These are phyloP conservation scores for Tetheella fluctuosa DNA, from an alignment of 2,888 invertebrate species.

Conservation along the genomic window DNA sequence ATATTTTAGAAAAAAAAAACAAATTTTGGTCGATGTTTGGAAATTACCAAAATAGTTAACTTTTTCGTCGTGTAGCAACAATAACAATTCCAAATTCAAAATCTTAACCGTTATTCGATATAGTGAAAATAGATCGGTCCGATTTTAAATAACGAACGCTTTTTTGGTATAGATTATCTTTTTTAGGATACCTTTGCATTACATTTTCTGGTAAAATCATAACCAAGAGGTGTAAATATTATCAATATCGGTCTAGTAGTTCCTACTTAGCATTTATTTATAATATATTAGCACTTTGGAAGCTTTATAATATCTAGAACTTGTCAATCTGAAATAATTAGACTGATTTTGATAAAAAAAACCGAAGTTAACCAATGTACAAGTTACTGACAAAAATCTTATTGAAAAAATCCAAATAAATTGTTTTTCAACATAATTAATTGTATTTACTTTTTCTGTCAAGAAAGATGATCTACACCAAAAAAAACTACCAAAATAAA, in stretches of 20 bases:
- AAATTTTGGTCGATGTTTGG: slow-evolving; percentile 47
- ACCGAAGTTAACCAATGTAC: too few relatives aligned
- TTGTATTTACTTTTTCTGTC: too few relatives aligned
- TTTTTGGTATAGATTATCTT: slow-evolving; percentile 1
- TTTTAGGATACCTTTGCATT: background rate
- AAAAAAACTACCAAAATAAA: background rate
- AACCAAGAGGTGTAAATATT: background rate
- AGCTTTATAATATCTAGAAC: background rate
- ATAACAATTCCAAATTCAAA: slow-evolving; percentile 7
- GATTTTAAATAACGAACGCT: background rate
- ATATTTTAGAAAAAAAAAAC: slow-evolving; percentile 20
- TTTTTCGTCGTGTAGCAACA: slow-evolving; percentile 1
- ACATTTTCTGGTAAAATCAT: background rate
- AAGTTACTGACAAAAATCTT: background rate
- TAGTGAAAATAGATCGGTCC: background rate
- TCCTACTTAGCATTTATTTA: background rate
- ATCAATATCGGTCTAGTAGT: background rate
- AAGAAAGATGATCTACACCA: slow-evolving; percentile 1
- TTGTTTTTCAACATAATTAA: too few relatives aligned
- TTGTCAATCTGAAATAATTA: background rate
- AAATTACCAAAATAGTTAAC: slow-evolving; percentile 2
- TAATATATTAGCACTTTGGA: background rate
- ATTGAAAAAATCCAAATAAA: too few relatives aligned
- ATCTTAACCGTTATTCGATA: slow-evolving; percentile 3
- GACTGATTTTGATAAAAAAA: background rate